Conservation (phyloP, 2,797 vertebrate species). For the Cephalopachus bancanus region DNA sequence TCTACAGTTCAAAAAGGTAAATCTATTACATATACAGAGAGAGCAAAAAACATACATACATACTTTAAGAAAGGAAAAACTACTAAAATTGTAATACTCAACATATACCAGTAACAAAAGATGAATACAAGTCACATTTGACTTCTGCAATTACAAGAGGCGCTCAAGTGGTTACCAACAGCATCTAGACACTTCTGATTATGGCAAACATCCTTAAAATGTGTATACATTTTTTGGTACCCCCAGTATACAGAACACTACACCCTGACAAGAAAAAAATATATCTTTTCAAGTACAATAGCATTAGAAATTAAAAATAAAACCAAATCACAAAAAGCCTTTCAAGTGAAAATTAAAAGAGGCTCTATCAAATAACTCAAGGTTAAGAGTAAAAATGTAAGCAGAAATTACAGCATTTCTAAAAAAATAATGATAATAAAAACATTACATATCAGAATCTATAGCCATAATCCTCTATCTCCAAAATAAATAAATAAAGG, state of each 20-base stretch:
- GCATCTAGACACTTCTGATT: no score
- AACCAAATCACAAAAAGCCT: slow-evolving; percentile 34
- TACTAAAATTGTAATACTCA: no score
- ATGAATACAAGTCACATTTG: no score
- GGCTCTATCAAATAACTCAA: background rate
- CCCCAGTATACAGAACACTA: background rate
- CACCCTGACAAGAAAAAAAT: background rate
- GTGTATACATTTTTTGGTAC: no score
- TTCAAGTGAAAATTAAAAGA: background rate
- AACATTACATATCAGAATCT: background rate
- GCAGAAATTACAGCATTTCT: background rate
- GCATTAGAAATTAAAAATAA: slow-evolving; percentile 28
- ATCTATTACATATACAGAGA: background rate
- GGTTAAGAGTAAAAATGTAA: background rate
- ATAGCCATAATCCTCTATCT: background rate
- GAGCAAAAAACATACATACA: no score
- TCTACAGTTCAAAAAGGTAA: slow-evolving; percentile 33
- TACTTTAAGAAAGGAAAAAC: no score
- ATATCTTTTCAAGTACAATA: background rate
- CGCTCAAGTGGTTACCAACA: no score
- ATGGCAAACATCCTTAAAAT: no score
- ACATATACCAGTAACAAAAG: no score
- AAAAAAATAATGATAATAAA: background rate
- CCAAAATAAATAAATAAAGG: background rate
- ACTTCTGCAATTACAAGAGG: no score